Percentiles rank a stretch among this genome's conserved stretches.
These are phyloP conservation scores for Tachycineta bicolor DNA, from an alignment of 2,113 vertebrate genomes.

Conservation along the genomic window DNA sequence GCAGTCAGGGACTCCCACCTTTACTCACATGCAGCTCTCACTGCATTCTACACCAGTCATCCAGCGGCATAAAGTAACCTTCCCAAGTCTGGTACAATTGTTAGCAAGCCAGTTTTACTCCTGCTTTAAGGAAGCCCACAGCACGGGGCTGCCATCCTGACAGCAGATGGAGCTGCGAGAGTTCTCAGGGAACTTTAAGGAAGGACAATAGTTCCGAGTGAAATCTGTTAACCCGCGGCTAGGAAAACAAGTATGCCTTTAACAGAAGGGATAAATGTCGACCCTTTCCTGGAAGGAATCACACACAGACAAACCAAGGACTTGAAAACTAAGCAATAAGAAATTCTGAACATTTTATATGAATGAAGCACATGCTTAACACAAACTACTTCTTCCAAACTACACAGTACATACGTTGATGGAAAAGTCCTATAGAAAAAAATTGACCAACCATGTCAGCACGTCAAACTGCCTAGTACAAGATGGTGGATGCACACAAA, in stretches of 20 bases:
- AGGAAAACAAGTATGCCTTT: constrained; percentile 70
- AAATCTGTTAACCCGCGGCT: constrained; percentile 58
- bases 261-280: constrained; percentile 37
- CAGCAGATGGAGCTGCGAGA: constrained; percentile 74
- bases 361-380: constrained; percentile 81
- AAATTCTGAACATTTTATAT: constrained; percentile 76
- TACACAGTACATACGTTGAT: constrained; percentile 75
- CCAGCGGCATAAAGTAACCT: constrained; percentile 17
- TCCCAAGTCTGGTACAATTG: constrained; percentile 23
- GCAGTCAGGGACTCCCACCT: constrained; percentile 43
- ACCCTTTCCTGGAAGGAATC: constrained; percentile 71
- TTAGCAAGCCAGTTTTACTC: constrained; percentile 28
- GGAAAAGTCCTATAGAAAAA: constrained; percentile 72
- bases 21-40: constrained; percentile 33
- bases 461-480: constrained; percentile 69
- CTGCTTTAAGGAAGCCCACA: constrained; percentile 15
- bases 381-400: constrained; percentile 76
- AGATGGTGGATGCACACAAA: constrained; percentile 74
- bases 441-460: constrained; percentile 70
- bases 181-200: constrained; percentile 34
- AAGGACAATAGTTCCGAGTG: constrained; percentile 60
- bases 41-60: constrained; percentile 45
- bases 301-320: constrained; percentile 73
- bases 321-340: constrained; percentile 69
- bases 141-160: constrained; percentile 62